Percentiles rank a stretch among this genome's conserved stretches.
These are phyloP conservation scores for Gadus macrocephalus DNA, from an alignment of 2,113 vertebrate species.

Conservation along the genomic window DNA sequence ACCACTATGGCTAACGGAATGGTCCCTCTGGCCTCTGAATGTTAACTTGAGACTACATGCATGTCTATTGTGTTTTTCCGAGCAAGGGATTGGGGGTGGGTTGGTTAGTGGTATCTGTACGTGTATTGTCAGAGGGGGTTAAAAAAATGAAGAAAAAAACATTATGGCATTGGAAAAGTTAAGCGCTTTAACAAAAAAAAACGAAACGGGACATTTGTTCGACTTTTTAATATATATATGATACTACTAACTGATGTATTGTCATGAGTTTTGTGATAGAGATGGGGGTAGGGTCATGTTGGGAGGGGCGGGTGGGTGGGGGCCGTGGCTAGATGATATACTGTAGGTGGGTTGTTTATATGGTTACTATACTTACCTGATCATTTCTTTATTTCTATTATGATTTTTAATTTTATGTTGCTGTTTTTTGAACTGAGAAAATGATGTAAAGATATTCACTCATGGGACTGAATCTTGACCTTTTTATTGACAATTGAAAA, in stretches of 20 bases:
- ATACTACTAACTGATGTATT: constrained; percentile 69
- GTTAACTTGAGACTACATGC: constrained; percentile 65
- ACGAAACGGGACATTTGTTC: constrained; percentile 27
- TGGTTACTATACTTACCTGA: constrained; percentile 71
- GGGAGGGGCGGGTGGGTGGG: constrained; percentile 7
- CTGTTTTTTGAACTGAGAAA: constrained; percentile 68
- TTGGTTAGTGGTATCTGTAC: too few species aligned
- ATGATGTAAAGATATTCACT: constrained; percentile 70
- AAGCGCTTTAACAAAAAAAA: constrained; percentile 47
- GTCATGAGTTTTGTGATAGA: constrained; percentile 68
- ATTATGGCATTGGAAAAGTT: constrained; percentile 56
- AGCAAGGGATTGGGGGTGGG: constrained; percentile 43
- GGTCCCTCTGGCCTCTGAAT: constrained; percentile 62
- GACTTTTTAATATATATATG: constrained; percentile 41
- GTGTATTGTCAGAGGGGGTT: neutral
- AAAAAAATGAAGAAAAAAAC: constrained; percentile 34
- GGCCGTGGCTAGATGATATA: constrained; percentile 46
- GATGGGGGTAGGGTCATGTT: constrained; percentile 35
- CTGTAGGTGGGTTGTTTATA: constrained; percentile 65
- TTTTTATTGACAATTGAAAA: constrained; percentile 69
- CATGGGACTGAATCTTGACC: constrained; percentile 70
- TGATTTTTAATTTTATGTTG: constrained; percentile 73
- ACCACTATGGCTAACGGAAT: constrained; percentile 47
- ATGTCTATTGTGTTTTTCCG: constrained; percentile 69
- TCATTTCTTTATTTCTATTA: constrained; percentile 67